A percentile compares a stretch with the other conserved stretches of the same genome.
Evolutionary conservation across 2,113 vertebrate genomes (phyloP).

Genomic region (Crotalus tigris): DNA sequence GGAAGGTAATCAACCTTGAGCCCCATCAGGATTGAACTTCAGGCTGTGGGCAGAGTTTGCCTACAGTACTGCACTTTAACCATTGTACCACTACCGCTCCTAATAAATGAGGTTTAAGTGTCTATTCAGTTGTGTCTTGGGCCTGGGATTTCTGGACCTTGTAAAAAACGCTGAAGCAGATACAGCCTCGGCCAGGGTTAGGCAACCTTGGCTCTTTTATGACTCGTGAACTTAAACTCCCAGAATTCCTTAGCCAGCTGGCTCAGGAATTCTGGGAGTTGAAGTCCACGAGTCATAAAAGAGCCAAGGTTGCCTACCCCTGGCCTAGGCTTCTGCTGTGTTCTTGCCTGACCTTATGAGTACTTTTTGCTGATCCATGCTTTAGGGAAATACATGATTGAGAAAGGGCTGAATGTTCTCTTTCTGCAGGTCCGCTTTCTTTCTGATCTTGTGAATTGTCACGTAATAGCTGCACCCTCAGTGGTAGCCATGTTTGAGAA

Average conservation of each 20-base stretch:
- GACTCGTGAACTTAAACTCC: no score
- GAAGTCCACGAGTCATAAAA: no score
- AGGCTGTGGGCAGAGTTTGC: not conserved
- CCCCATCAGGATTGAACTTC: not conserved
- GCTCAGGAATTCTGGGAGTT: no score
- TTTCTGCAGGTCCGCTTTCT: conserved; percentile 87
- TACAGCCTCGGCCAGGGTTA: not conserved
- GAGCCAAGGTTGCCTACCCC: no score
- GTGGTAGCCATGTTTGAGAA: conserved; percentile 99
- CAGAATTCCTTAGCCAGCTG: no score
- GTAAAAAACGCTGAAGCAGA: not conserved
- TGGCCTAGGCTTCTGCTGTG: not conserved
- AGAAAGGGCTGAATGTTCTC: not conserved
- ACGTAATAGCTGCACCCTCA: conserved; percentile 95
- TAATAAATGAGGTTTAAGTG: not conserved
- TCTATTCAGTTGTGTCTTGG: not conserved
- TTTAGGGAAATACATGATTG: not conserved
- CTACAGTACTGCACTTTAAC: not conserved
- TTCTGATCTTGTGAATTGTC: conserved; percentile 95
- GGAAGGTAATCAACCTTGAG: not conserved
- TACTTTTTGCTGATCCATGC: not conserved
- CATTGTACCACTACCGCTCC: not conserved
- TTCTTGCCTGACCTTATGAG: not conserved
- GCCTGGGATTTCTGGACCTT: not conserved
- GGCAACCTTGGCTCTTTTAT: no score